These are phyloP conservation scores for Hylaeus anthracinus DNA, from an alignment of 1,140 invertebrate genomes.

Conservation along the genomic window DNA sequence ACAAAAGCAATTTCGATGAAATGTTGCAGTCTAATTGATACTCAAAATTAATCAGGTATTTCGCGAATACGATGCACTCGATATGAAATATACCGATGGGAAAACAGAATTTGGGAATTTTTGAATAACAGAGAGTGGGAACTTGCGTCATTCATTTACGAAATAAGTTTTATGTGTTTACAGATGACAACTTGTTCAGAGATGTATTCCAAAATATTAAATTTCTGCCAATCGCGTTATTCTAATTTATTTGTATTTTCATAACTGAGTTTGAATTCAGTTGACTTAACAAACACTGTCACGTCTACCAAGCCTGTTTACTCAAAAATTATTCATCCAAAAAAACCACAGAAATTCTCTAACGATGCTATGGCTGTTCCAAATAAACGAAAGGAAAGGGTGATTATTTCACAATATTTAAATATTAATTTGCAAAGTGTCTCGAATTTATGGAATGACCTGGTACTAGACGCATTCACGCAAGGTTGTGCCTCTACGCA, in stretches of 20 bases:
- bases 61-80: neutral
- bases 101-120: neutral
- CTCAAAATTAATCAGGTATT: neutral
- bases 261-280: too few species aligned
- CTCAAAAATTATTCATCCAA: too few species aligned
- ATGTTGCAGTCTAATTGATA: neutral
- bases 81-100: neutral
- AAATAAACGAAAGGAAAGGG: too few species aligned
- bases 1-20: slow-evolving; percentile 12
- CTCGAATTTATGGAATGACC: neutral
- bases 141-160: neutral
- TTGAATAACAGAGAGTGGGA: neutral
- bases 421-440: too few species aligned
- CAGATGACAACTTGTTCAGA: neutral
- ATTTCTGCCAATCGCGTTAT: neutral
- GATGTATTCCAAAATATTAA: neutral
- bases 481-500: neutral
- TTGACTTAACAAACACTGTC: too few species aligned
- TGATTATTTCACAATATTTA: too few species aligned
- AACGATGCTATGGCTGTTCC: too few species aligned
- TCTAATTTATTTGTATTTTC: too few species aligned
- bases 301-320: too few species aligned
- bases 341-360: too few species aligned
- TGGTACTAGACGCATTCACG: too few species aligned
- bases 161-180: neutral